A percentile compares a stretch with the other conserved stretches of the same genome.
Conservation (phyloP, 2,797 vertebrate genomes). For the Siniperca obscura region DNA sequence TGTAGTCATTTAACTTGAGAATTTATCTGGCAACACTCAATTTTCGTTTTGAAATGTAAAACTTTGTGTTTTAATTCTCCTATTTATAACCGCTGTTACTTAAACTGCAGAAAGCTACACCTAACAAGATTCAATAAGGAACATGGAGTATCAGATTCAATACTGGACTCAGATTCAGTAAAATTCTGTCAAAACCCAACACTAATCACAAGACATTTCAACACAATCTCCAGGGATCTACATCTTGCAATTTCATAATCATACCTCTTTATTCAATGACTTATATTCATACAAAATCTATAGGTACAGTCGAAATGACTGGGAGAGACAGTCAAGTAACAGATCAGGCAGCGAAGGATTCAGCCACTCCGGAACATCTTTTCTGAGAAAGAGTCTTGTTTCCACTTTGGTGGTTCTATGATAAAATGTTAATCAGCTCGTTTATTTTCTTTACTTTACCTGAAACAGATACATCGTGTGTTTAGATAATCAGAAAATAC, state of each 20-base stretch:
- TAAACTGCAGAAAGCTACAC: not conserved
- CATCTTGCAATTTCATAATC: conserved; percentile 77
- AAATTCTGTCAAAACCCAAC: not conserved
- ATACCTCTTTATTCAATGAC: conserved; percentile 93
- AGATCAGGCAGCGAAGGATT: conserved; percentile 89
- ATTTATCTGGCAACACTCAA: not conserved
- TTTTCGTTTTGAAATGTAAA: not conserved
- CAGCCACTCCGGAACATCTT: conserved; percentile 80
- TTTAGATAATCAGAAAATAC: conserved; percentile 68
- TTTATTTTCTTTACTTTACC: conserved; percentile 67
- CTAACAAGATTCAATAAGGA: not conserved
- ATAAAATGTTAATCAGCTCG: conserved; percentile 64
- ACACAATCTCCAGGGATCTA: conserved; percentile 16
- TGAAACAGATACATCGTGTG: conserved; percentile 87
- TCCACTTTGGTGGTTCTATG: conserved; percentile 76
- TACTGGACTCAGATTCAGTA: conserved; percentile 15
- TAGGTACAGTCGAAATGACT: conserved; percentile 92
- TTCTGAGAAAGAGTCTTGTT: conserved; percentile 65
- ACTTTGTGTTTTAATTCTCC: not conserved
- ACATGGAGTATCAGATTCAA: not conserved
- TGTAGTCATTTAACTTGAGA: not conserved
- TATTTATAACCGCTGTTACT: not conserved
- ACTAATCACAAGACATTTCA: conserved; percentile 3
- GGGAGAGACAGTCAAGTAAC: conserved; percentile 90
- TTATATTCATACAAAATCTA: conserved; percentile 96